phyloP scores from a whole-genome alignment of 2,888 invertebrate species.

The Caradrina clavipalpis region DNA sequence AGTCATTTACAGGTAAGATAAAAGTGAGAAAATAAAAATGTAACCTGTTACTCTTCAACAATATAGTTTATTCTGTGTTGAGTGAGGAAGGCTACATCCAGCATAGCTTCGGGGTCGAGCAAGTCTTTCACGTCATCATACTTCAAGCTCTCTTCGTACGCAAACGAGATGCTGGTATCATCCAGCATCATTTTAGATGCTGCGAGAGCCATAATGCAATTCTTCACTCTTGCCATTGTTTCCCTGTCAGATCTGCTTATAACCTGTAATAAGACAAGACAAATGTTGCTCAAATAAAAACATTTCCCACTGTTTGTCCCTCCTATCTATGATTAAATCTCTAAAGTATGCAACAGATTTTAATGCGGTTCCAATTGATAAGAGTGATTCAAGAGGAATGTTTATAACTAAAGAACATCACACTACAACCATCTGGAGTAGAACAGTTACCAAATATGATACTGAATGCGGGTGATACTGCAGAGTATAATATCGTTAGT shows the following conservation, averaged over 20 bases:
- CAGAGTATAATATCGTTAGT: no score
- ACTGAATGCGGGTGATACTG: no score
- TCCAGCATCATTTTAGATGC: conserved; percentile 97
- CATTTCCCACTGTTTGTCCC: no score
- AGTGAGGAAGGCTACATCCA: conserved; percentile 95
- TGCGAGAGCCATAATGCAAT: conserved; percentile 96
- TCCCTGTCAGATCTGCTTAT: conserved; percentile 94
- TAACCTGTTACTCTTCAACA: conserved; percentile 76
- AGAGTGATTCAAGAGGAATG: no score
- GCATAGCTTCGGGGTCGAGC: conserved; percentile 95
- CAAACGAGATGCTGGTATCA: conserved; percentile 97
- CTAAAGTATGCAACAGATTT: no score
- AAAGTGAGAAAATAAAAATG: neutral
- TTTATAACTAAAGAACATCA: no score
- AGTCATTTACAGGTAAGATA: conserved; percentile 1
- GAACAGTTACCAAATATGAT: no score
- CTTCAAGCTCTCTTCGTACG: conserved; percentile 97
- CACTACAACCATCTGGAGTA: no score
- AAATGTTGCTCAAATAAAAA: neutral
- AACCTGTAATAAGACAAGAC: conserved; percentile 83
- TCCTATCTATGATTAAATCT: no score
- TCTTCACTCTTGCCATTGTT: conserved; percentile 96
- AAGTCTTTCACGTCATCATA: conserved; percentile 94
- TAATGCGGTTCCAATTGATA: no score
- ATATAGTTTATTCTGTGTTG: conserved; percentile 92